Evolutionary conservation across 2,888 invertebrate species (phyloP).

Genomic region (Rhagonycha fulva): DNA sequence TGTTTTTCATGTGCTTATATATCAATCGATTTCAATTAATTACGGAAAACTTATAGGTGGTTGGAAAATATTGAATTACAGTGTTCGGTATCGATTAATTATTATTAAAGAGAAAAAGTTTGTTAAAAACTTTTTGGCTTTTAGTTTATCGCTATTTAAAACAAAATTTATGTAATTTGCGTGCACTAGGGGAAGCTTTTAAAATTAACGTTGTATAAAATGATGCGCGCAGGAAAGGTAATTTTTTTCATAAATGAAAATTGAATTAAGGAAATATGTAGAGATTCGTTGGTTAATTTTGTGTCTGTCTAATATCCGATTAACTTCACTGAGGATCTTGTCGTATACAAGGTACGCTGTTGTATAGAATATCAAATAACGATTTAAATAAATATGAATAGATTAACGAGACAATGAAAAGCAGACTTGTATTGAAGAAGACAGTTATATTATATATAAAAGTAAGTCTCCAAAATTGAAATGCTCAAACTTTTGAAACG

Average conservation of each 20-base stretch:
- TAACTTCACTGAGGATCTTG: neutral
- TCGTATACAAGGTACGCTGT: neutral
- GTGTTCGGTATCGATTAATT: neutral
- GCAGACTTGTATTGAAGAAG: neutral
- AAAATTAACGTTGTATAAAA: neutral
- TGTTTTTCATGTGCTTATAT: neutral
- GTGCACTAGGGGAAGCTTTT: neutral
- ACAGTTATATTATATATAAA: neutral
- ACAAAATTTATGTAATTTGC: neutral
- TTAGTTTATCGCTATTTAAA: neutral
- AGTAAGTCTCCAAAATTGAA: neutral
- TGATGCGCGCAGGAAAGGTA: neutral
- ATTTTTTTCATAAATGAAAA: neutral
- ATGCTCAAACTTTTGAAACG: neutral
- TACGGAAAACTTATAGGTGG: neutral
- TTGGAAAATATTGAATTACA: neutral
- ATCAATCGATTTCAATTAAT: neutral
- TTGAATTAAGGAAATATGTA: neutral
- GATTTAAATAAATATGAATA: neutral
- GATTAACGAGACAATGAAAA: neutral
- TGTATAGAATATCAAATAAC: neutral
- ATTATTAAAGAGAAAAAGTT: neutral
- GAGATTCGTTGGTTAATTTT: neutral
- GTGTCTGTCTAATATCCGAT: neutral
- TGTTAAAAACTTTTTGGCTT: neutral